Base-by-base conservation (phyloP, 2,113 vertebrate genomes). In the Hydrolagus affinis region DNA sequence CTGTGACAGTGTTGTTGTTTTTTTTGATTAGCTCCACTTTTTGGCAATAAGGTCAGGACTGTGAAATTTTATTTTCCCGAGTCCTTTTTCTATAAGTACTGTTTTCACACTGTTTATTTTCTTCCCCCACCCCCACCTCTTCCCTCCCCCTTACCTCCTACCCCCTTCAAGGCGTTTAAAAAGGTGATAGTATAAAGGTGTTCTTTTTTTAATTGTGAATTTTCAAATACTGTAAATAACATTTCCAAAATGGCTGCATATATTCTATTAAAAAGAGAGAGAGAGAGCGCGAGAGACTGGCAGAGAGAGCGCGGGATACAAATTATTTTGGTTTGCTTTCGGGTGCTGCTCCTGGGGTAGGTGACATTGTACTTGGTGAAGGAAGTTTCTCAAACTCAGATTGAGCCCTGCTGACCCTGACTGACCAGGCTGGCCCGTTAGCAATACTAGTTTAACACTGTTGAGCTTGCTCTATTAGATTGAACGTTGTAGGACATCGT, bases 41-140 rank as follows among this genome's bases (percentile, higher is more conserved):
- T 97, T 92, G 97, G 97, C 97, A 99, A 99, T 99, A 99, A 98
- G 95, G 95, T 94, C 94, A 96, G 97, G 97, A 96, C 94, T 92
- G 92, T 94, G 93, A 93, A 94, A 95, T 96, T 96, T 96, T 94
- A 92, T 94, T 94, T 91, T 94, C 94, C 96, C 95, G 96, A 95
- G 96, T 95, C 78, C 86, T 88, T 93, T 92, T 94, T 96, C 95
- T 96, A 95, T 95, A 95, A 97, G 96, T 98, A 95, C 96, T 97
- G 97, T 96, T 95, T 96, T 96, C 60, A 66, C 78, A 32, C 57
- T 3, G 14, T 19, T 66, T 83, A 9, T n/a, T 3, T 77, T 12
- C 23, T 77, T 60, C 10, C 44, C 44, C 44, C 44, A 3, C 6
- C 6, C 6, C 44, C 44, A 3, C 44, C 44, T 6, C 44, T 6